Evolutionary conservation across 2,113 vertebrate species (phyloP), one percentile per base, ranked within the genome.

Genomic region (Sinocyclocheilus grahami): DNA sequence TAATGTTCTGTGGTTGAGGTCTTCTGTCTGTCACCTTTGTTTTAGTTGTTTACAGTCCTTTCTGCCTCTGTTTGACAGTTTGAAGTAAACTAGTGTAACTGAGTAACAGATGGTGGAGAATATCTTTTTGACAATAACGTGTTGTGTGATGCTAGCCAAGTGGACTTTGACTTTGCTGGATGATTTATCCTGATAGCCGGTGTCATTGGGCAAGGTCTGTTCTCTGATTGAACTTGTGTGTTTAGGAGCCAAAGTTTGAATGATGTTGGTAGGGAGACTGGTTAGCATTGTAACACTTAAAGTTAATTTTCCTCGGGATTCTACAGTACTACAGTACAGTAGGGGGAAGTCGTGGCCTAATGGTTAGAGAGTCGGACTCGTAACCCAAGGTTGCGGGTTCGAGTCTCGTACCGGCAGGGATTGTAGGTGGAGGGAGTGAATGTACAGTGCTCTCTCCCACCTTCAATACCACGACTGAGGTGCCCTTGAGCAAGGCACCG

Each of bases 141-240:
- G 46, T 78, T 48, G 46, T 46, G 42, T 76, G 20, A 46, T 62
- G 69, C 33, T 78, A 71, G 84, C 78, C 67, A 48, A 67, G 18
- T 89, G 92, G 90, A 95, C 94, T 95, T 95, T 89, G 88, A 42
- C 42, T 89, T 0, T 85, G 71, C 60, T 18, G 85, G 87, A 92
- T 92, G 84, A 89, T 71, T 83, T 83, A 86, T 77, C 87, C 37
- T 78, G 33, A 90, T 86, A 79, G 46, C 16, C 0, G 53, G 18
- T 78, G 74, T 87, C 84, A 91, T 27, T 60, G 89, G 81, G 51
- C 90, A 92, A 94, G 91, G 94, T 88, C 90, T 91, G 82, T 58
- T 5, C 46, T 5, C 51, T 84, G 51, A 83, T 58, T 82, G 14
- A 48, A 46, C 42, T 46, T 46, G 46, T 48, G 11, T 48, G 11